Conservation (phyloP, 2,888 invertebrate species). For the Agrochola circellaris region DNA sequence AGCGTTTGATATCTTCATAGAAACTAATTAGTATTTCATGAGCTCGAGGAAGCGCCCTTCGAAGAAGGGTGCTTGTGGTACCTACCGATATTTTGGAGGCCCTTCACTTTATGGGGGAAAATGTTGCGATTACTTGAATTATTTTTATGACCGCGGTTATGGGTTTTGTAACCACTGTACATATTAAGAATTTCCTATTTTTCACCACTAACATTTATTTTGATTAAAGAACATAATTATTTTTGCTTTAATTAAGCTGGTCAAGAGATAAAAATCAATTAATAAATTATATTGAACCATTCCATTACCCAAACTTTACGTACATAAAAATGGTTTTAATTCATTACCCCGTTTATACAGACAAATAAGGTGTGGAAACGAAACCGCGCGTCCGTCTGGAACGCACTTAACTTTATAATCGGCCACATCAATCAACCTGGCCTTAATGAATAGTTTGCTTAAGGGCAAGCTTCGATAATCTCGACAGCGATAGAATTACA, state of each 20-base stretch:
- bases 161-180: too few species aligned
- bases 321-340: conserved; percentile 55
- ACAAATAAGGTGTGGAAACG: conserved; percentile 68
- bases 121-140: too few species aligned
- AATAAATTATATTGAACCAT: conserved; percentile 27
- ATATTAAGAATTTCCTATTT: too few species aligned
- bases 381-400: conserved; percentile 65
- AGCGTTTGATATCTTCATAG: conserved; percentile 51
- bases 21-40: conserved; percentile 57
- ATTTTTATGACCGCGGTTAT: too few species aligned
- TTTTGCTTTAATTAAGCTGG: conserved; percentile 30
- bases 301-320: conserved; percentile 23
- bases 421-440: conserved; percentile 81
- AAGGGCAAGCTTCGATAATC: conserved; percentile 83
- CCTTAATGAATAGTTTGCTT: conserved; percentile 84
- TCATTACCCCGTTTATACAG: conserved; percentile 61
- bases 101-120: conserved; percentile 10
- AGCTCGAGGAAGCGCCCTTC: conserved; percentile 34
- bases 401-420: conserved; percentile 78
- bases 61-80: conserved; percentile 32
- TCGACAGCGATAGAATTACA: conserved; percentile 79
- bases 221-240: conserved; percentile 3
- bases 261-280: conserved; percentile 30
- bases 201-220: background rate
- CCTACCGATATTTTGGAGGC: conserved; percentile 28